phyloP scores from a whole-genome alignment of 37 sponge, comb jelly and placozoan species.

The Dysidea cf. avara region DNA sequence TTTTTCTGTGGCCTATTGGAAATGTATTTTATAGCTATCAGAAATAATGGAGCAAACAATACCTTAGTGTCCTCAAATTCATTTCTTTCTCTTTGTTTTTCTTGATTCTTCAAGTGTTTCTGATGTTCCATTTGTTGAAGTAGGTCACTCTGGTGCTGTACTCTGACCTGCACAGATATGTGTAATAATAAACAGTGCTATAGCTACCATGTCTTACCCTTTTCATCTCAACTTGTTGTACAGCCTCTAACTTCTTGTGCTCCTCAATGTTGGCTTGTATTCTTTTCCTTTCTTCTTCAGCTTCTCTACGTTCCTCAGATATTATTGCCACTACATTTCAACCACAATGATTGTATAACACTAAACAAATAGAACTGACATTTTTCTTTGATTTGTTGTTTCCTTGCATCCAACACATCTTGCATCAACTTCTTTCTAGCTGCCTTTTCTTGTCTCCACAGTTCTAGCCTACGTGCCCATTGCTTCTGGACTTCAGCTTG shows the following conservation, averaged over 20 bases:
- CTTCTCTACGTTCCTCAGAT: conserved; percentile 55
- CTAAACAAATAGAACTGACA: conserved; percentile 25
- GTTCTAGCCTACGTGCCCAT: conserved; percentile 83
- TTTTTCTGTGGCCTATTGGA: too few relatives aligned
- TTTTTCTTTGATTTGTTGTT: conserved; percentile 81
- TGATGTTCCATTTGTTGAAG: conserved; percentile 73
- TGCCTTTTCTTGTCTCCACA: conserved; percentile 90
- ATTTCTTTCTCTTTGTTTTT: conserved; percentile 26
- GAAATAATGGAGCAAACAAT: too few relatives aligned
- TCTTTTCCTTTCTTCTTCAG: conserved; percentile 44
- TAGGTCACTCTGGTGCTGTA: conserved; percentile 58
- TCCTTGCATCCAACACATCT: conserved; percentile 82
- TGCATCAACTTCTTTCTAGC: conserved; percentile 88
- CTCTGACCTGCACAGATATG: conserved; percentile 36
- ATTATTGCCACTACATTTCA: conserved; percentile 45
- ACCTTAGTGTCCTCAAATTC: conserved; percentile 60
- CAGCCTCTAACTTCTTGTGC: conserved; percentile 66
- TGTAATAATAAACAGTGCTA: too few relatives aligned
- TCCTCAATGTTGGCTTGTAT: conserved; percentile 64
- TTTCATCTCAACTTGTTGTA: conserved; percentile 52
- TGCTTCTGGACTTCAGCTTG: conserved; percentile 86
- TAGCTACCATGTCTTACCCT: conserved; percentile 47
- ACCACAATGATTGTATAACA: not conserved
- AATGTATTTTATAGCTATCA: too few relatives aligned
- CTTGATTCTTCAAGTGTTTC: conserved; percentile 12